These are phyloP conservation scores for Octonoba sinensis DNA, from an alignment of 2,888 invertebrate species.

Conservation along the genomic window DNA sequence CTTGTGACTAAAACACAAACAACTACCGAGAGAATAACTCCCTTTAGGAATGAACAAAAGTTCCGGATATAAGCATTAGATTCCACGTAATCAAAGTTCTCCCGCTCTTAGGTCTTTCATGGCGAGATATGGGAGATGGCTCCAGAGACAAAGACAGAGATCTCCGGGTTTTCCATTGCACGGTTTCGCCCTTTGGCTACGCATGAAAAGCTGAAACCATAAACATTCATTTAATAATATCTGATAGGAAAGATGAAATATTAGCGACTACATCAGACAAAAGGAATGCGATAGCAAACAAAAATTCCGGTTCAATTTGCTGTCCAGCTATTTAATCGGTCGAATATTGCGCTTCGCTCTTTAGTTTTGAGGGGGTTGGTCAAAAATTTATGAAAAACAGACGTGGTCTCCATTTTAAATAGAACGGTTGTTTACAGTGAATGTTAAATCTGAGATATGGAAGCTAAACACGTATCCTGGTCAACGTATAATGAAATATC, in stretches of 20 bases:
- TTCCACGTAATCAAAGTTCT: slow-evolving; percentile 29
- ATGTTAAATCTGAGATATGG: too few relatives aligned
- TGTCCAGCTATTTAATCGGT: slow-evolving; percentile 30
- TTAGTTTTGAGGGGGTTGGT: slow-evolving; percentile 10
- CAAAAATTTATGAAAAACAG: slow-evolving; percentile 14
- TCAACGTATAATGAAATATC: too few relatives aligned
- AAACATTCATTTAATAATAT: slow-evolving; percentile 53
- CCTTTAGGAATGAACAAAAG: slow-evolving; percentile 12
- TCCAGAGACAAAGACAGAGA: slow-evolving; percentile 13
- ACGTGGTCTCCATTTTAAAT: neutral
- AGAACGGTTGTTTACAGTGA: too few relatives aligned
- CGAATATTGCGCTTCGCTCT: slow-evolving; percentile 21
- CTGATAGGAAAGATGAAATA: slow-evolving; percentile 32
- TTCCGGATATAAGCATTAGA: slow-evolving; percentile 1
- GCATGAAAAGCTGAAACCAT: slow-evolving; percentile 35
- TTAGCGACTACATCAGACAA: slow-evolving; percentile 21
- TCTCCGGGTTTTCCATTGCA: slow-evolving; percentile 8
- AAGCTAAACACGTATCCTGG: too few relatives aligned
- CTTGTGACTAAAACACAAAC: too few relatives aligned
- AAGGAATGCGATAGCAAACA: slow-evolving; percentile 23
- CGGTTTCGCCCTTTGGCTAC: slow-evolving; percentile 9
- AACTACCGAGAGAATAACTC: too few relatives aligned
- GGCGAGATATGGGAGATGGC: neutral
- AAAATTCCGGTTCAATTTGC: slow-evolving; percentile 37
- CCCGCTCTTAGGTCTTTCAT: neutral